Base-by-base conservation (phyloP, 1,140 invertebrate genomes). In the Caenorhabditis briggsae region DNA sequence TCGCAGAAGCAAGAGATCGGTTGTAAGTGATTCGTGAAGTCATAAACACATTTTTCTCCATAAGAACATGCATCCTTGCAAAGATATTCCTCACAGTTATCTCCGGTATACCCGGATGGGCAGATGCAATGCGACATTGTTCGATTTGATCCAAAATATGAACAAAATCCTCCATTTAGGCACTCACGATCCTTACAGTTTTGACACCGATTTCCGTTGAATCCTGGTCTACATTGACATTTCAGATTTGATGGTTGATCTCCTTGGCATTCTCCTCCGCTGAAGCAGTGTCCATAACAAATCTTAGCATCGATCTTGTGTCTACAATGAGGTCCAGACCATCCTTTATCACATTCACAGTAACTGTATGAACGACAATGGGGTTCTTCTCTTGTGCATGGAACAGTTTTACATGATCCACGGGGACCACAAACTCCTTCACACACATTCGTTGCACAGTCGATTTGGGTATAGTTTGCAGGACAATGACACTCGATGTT, bases 361-460 rank as follows among this genome's bases (percentile, higher is more conserved):
- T 20, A 78, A n/a, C 70, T 78, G 46, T 78, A 78, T 20, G 70
- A 78, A 20, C 70, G 33, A 18, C 70, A 78, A n/a, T 50, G 70
- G 1, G 70, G 70, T 78, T 78, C 70, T 23, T n/a, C 70, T 25
- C 53, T 53, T 16, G 70, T 48, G 46, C 70, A 78, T 20, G 70
- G 70, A 50, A 78, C 70, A 7, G 70, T 78, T 50, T 78, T 78
- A n/a, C 70, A 78, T 2, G 46, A 16, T 23, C 70, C 70, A 12
- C 70, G 70, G 14, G 70, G 70, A 12, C 70, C 70, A 50, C 70
- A 78, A 12, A 78, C 70, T 50, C 70, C 70, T 50, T 78, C 70
- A 25, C 70, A 78, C n/a, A 78, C 70, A n/a, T 78, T 78, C 3
- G 70, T 78, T 23, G 70, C 70, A 41, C 70, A 78, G n/a, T 53